Conservation (phyloP, 2,113 vertebrate genomes). For the Oncorhynchus masou region DNA sequence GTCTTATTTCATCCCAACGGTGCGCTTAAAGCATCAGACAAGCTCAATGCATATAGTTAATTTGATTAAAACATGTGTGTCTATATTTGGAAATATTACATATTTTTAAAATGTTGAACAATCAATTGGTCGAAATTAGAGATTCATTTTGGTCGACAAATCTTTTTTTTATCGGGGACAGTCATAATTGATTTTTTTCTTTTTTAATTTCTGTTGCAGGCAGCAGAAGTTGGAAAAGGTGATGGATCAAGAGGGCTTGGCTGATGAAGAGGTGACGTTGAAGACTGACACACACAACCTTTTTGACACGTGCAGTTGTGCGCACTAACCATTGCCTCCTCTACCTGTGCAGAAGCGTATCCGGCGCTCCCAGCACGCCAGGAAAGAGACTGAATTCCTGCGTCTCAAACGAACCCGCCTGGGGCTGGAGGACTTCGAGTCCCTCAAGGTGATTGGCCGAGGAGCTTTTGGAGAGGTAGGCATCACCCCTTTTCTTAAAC, state of each 20-base stretch:
- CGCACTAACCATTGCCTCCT: constrained; percentile 10
- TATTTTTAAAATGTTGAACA: too few relatives aligned
- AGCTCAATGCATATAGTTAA: too few relatives aligned
- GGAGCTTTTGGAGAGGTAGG: constrained; percentile 77
- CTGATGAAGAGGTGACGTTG: constrained; percentile 90
- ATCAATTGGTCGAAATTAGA: too few relatives aligned
- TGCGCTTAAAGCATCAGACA: too few relatives aligned
- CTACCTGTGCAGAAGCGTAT: constrained; percentile 64
- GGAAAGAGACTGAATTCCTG: constrained; percentile 77
- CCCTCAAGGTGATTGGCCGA: constrained; percentile 76
- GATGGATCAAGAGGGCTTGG: constrained; percentile 97
- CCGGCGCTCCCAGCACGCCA: constrained; percentile 72
- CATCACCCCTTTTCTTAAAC: neutral
- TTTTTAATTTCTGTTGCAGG: constrained; percentile 59
- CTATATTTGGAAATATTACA: too few relatives aligned
- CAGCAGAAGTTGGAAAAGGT: constrained; percentile 97
- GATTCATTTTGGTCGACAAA: too few relatives aligned
- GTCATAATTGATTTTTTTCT: too few relatives aligned
- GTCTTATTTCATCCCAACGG: too few relatives aligned
- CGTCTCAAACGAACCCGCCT: constrained; percentile 75
- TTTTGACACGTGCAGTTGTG: too few relatives aligned
- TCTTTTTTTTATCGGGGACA: too few relatives aligned
- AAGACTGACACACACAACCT: too few relatives aligned
- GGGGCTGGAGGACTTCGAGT: constrained; percentile 77
- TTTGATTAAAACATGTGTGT: too few relatives aligned